Conservation (phyloP, 2,888 invertebrate genomes). For the Ophion slaviceki region DNA sequence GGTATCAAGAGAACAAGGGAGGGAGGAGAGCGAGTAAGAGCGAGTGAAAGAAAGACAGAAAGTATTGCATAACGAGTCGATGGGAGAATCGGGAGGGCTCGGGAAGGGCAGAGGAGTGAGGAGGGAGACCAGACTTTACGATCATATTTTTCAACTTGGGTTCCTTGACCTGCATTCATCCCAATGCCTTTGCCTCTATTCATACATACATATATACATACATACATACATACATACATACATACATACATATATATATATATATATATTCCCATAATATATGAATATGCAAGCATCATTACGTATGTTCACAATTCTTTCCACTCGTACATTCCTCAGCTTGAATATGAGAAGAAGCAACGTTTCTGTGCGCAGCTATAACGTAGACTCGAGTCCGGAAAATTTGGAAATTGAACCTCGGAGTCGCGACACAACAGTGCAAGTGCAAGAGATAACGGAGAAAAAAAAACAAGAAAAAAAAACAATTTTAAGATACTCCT, state of each 20-base stretch:
- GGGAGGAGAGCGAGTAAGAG: neutral
- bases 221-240: neutral
- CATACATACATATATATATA: neutral
- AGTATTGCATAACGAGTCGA: conserved; percentile 10
- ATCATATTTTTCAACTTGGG: conserved; percentile 57
- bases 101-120: too few relatives aligned
- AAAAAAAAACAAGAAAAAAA: too few relatives aligned
- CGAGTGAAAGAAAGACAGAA: conserved; percentile 17
- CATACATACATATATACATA: neutral
- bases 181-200: conserved; percentile 19
- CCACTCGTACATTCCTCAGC: too few relatives aligned
- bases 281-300: conserved; percentile 4
- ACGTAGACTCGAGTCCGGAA: neutral
- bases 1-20: neutral
- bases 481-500: conserved; percentile 3
- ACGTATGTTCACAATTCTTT: too few relatives aligned
- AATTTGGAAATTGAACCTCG: neutral
- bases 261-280: neutral
- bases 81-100: conserved; percentile 46
- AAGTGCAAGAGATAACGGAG: neutral
- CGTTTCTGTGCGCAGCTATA: too few relatives aligned
- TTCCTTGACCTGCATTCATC: conserved; percentile 47
- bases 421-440: neutral
- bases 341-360: too few relatives aligned
- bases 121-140: conserved; percentile 54